These are phyloP conservation scores for Odocoileus virginianus DNA, from an alignment of 2,113 vertebrate species.

Conservation along the genomic window DNA sequence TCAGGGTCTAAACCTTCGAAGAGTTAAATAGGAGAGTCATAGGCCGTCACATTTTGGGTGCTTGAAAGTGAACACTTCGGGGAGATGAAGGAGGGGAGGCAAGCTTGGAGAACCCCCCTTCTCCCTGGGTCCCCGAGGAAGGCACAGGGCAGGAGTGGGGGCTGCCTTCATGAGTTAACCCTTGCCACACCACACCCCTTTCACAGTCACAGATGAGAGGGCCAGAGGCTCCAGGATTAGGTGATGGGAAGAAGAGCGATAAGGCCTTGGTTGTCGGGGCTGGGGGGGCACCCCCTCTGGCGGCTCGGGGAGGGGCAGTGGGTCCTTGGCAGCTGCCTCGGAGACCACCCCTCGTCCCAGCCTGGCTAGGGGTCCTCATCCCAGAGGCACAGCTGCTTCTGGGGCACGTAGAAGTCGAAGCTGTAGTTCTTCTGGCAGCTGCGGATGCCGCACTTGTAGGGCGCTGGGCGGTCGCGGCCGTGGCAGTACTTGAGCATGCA, in stretches of 20 bases:
- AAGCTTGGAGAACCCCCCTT: background rate
- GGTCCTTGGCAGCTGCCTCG: background rate
- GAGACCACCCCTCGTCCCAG: accelerated
- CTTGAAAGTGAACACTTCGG: background rate
- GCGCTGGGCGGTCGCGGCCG: conserved; percentile 86
- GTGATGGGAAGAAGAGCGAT: background rate
- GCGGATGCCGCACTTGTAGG: conserved; percentile 98
- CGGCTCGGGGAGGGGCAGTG: background rate
- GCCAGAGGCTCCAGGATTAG: background rate
- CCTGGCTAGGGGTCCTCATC: conserved; percentile 89
- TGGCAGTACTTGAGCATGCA: conserved; percentile 96
- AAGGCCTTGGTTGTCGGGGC: background rate
- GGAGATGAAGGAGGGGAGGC: background rate
- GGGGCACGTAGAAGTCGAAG: conserved; percentile 91
- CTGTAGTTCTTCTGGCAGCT: conserved; percentile 96
- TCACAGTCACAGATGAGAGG: background rate
- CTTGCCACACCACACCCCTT: background rate
- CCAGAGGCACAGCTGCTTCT: conserved; percentile 95
- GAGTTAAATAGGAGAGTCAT: background rate
- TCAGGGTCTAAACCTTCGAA: background rate
- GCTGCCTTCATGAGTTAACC: background rate
- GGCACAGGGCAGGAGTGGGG: background rate
- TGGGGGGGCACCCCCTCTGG: background rate
- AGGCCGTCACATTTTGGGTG: background rate
- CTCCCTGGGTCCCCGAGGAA: background rate